A percentile compares a stretch with the other conserved stretches of the same genome.
phyloP scores from a whole-genome alignment of 2,113 vertebrate genomes.

The Peromyscus polionotus region DNA sequence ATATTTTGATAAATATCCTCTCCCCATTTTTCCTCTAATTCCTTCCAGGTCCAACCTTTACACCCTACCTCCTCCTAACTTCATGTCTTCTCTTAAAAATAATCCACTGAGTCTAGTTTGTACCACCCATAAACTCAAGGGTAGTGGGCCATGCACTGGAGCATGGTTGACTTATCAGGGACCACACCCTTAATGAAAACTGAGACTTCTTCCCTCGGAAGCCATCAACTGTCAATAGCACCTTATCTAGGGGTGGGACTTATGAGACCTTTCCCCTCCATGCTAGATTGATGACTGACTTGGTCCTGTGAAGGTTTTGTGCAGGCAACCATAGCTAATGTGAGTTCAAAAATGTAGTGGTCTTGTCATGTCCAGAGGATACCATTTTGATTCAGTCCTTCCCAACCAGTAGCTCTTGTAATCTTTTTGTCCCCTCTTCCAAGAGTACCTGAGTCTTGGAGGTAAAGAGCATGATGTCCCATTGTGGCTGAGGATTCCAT shows the following conservation, averaged over 20 bases:
- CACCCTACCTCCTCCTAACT: neutral
- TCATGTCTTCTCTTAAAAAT: neutral
- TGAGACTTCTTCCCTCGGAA: neutral
- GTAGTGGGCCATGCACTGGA: neutral
- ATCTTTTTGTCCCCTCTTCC: neutral
- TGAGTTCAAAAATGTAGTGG: neutral
- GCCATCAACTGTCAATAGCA: neutral
- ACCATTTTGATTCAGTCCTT: neutral
- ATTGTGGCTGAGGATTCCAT: neutral
- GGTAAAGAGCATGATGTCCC: neutral
- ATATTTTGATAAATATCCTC: neutral
- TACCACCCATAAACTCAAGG: too few relatives aligned
- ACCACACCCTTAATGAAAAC: neutral
- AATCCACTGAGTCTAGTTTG: neutral
- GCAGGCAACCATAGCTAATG: neutral
- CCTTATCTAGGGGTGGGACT: neutral
- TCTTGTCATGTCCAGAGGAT: neutral
- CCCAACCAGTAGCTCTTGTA: neutral
- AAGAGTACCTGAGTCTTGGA: neutral
- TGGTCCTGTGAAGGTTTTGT: neutral
- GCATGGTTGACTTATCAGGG: neutral
- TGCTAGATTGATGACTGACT: neutral
- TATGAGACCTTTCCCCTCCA: neutral
- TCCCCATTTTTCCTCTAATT: neutral
- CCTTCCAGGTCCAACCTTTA: neutral